Evolutionary conservation across 2,113 vertebrate genomes (phyloP), one percentile per base, ranked within the genome.

Genomic region (Copsychus sechellarum): DNA sequence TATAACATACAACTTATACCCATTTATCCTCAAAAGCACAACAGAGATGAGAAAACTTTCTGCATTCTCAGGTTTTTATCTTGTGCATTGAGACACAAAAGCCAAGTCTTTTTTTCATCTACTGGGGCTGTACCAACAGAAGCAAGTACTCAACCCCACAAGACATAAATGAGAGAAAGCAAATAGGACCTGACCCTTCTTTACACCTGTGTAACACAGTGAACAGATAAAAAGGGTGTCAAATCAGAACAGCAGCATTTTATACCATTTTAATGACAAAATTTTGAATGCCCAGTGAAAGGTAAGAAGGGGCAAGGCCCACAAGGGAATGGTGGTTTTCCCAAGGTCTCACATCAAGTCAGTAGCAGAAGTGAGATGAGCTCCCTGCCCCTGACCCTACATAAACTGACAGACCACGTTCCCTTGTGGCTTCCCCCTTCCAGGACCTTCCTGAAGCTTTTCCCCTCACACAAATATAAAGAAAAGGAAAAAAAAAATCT

Each of bases 391-490:
- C 74, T 40, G 38, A 70, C 48, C 58, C 71, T 66, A 29, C 51
- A 33, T 74, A 54, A 51, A 61, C 42, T 51, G 65, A 83, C 36
- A 90, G 33, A 70, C n/a, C 33, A 19, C 26, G 26, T 7, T 91
- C 43, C 47, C 74, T 33, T 38, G 47, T 6, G 66, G 26, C 15
- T 33, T 65, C 21, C 29, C 19, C 10, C 17, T 65, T 57, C 70
- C 66, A 82, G 45, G 25, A 66, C 23, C 34, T 69, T 88, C 33
- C 22, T 40, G 50, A 76, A 88, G 47, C 10, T 88, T 51, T 43
- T 38, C 19, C 1, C 24, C 5, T 13, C 3, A 1, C 38, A 67
- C 8, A 91, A 87, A 50, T 6, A 11, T 0, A 12, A 31, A 29
- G 43, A 14, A 61, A 53, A 36, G 8, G 14, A 8, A 50, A 25